Evolutionary conservation across 2,113 vertebrate species (phyloP), one percentile per base, ranked within the genome.

Genomic region (Daboia siamensis): DNA sequence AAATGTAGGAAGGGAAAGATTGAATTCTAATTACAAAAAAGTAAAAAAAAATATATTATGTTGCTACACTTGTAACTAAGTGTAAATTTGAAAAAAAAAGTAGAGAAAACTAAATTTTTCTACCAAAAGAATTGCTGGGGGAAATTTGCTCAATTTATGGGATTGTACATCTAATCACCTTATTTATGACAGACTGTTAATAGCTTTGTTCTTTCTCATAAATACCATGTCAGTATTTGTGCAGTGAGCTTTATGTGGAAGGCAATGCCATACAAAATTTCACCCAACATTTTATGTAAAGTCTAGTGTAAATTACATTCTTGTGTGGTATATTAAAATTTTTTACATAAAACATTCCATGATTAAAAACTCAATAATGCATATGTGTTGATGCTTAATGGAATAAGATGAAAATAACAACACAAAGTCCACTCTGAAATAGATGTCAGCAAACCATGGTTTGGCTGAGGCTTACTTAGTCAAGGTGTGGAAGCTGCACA

Each of bases 161-260:
- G n/a, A 90, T 51, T 90, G 86, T 91, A 87, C 48, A 91, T 95
- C 95, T 95, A 96, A 96, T 97, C 95, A 96, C 95, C 96, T 97
- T 97, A 96, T 95, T 96, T 96, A 96, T 96, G 86, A 96, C 92
- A 95, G 89, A 87, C 61, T 96, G 94, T 95, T 56, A 87, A 94
- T 86, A 87, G 92, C 90, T 88, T 94, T 96, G 86, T 91, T 64
- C 0, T 96, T 96, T 95, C 93, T 91, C 96, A 94, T 95, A 96
- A 95, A 97, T 95, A 96, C 54, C 95, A 59, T 87, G 92, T 97
- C 91, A 91, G 94, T 96, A 93, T 96, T 93, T 95, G 96, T 96
- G 97, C 94, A 94, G 94, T 97, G 94, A 96, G 92, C 92, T 95
- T 87, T 93, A 94, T 94, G 95, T 96, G 93, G 55, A 96, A 93